Base-by-base conservation (phyloP, 1,140 invertebrate species). In the Reticulitermes speratus region DNA sequence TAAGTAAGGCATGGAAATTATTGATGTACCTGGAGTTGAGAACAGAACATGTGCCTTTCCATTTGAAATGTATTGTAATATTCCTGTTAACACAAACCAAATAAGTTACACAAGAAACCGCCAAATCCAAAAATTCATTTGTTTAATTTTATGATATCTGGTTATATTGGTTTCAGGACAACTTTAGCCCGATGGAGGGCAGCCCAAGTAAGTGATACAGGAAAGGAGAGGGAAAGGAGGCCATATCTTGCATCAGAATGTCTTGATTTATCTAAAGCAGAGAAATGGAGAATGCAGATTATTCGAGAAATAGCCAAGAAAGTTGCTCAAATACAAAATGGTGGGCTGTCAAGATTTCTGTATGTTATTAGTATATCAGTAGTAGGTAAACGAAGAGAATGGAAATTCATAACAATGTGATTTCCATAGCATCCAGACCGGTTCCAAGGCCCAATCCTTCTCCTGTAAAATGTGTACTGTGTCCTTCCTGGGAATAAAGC, bases 251-350 rank as follows among this genome's bases (percentile, higher is more conserved):
- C 98, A 0, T 97, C 97, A 2, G 97, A 99, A 89, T 99, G 98
- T 91, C 95, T 95, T 89, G 96, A 97, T 91, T 90, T 99, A 21
- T 94, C 94, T 83, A 96, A 98, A 90, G 97, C 97, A 84, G 98
- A 99, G 90, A 98, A 98, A 92, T 99, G 97, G 95, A 93, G 98
- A 89, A 93, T 97, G 90, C 97, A 99, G 91, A 98, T 99, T 86
- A 98, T 99, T 84, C 92, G 98, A 87, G 99, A 99, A 92, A 96
- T 99, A 69, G 97, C 98, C 0, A 97, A 98, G 89, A 99, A 99
- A 93, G 98, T 99, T n/a, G 96, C 98, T 30, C 97, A 99, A 91
- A 99, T 99, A 90, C 99, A 99, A 91, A 99, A 99, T 93, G 96
- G 95, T 96, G 91, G 88, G 75, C 81, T 85, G 25, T 85, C 19